Conservation (phyloP, 2,888 invertebrate genomes). For the Mesodorylaimus sp. region DNA sequence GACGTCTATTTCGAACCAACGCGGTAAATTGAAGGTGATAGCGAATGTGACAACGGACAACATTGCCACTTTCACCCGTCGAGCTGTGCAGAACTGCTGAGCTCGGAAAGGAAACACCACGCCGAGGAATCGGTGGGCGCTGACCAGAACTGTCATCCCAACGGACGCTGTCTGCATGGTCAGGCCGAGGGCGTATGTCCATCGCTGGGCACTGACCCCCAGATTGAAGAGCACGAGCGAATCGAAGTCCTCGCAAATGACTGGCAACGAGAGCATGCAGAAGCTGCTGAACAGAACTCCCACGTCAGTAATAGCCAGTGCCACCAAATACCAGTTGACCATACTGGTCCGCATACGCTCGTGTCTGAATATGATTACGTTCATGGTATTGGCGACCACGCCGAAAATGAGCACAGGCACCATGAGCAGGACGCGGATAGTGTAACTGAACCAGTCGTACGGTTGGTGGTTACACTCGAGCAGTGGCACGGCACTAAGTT, state of each 20-base stretch:
- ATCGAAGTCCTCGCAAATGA: not conserved
- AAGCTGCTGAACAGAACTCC: not conserved
- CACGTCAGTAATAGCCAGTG: not conserved
- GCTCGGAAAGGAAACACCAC: slow-evolving; percentile 3
- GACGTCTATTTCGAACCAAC: not conserved
- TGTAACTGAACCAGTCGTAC: not conserved
- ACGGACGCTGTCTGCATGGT: not conserved
- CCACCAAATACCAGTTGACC: slow-evolving; percentile 7
- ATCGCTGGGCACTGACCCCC: not conserved
- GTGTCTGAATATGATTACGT: slow-evolving; percentile 5
- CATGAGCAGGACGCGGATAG: not conserved
- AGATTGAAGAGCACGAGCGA: not conserved
- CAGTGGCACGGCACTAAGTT: too few relatives aligned
- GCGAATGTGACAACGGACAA: not conserved
- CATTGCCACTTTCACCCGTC: not conserved
- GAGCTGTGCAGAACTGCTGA: not conserved
- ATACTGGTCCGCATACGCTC: not conserved
- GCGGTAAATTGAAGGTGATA: not conserved
- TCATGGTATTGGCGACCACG: slow-evolving; percentile 2
- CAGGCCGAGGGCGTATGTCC: not conserved
- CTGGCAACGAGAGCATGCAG: slow-evolving; percentile 5
- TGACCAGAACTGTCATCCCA: slow-evolving; percentile 1
- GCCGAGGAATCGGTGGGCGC: slow-evolving; percentile 1
- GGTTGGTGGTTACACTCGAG: not conserved
- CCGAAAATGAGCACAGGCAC: not conserved